Evolutionary conservation across 2,888 invertebrate genomes (phyloP).

Genomic region (Epirrita christyi): DNA sequence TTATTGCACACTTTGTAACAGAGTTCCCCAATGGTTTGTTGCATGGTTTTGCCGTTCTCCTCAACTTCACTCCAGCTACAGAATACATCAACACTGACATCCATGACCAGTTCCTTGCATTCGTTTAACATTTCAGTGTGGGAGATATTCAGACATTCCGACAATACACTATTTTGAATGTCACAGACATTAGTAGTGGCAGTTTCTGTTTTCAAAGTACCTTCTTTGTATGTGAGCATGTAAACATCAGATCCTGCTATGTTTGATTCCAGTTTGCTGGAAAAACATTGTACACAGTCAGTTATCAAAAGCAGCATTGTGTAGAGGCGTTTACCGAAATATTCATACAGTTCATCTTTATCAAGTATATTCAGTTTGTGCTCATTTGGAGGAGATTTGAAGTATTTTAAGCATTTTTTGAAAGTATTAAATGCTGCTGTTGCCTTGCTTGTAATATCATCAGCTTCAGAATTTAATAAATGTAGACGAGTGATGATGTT

Average conservation of each 20-base stretch:
- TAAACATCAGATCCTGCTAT: constrained; percentile 54
- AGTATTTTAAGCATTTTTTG: constrained; percentile 62
- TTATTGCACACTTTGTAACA: constrained; percentile 58
- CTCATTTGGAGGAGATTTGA: constrained; percentile 62
- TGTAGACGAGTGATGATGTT: constrained; percentile 61
- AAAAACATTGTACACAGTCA: constrained; percentile 56
- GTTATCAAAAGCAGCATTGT: constrained; percentile 50
- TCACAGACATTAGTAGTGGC: constrained; percentile 49
- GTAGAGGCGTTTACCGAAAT: constrained; percentile 60
- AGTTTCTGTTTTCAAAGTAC: constrained; percentile 42
- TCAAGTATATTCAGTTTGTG: constrained; percentile 53
- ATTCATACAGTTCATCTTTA: constrained; percentile 62
- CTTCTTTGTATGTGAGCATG: constrained; percentile 55
- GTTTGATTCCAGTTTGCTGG: constrained; percentile 47
- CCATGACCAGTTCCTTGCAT: constrained; percentile 67
- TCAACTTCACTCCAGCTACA: constrained; percentile 79
- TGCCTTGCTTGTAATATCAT: constrained; percentile 39
- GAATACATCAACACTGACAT: constrained; percentile 71
- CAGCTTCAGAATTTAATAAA: constrained; percentile 54
- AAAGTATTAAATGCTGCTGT: constrained; percentile 53
- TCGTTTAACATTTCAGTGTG: constrained; percentile 60
- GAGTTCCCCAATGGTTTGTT: constrained; percentile 67
- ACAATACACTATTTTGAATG: constrained; percentile 48
- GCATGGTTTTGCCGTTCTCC: constrained; percentile 64
- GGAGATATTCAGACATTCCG: constrained; percentile 58